phyloP scores from a whole-genome alignment of 2,888 invertebrate genomes.

The Tanytarsus gracilentus region DNA sequence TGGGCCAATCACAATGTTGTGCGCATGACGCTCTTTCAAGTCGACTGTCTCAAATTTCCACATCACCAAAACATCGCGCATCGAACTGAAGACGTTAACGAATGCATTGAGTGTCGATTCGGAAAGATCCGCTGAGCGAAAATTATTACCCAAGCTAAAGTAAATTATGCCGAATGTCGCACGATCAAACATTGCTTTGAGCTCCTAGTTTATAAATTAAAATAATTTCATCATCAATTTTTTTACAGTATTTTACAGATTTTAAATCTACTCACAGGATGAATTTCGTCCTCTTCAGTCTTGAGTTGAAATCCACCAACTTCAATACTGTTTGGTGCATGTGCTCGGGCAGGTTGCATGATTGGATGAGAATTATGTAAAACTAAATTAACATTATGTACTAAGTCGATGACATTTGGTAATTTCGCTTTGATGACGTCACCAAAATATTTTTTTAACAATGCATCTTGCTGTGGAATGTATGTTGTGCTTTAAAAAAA shows the following conservation, averaged over 20 bases:
- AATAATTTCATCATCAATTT: not conserved
- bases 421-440: slow-evolving; percentile 31
- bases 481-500: slow-evolving; percentile 38
- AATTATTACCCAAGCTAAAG: slow-evolving; percentile 44
- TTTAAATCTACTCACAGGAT: slow-evolving; percentile 11
- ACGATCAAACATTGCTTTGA: slow-evolving; percentile 35
- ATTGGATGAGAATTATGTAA: slow-evolving; percentile 41
- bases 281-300: slow-evolving; percentile 1
- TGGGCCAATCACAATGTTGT: slow-evolving; percentile 40
- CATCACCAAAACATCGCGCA: slow-evolving; percentile 38
- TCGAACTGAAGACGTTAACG: slow-evolving; percentile 34
- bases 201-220: slow-evolving; percentile 11
- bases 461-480: slow-evolving; percentile 40
- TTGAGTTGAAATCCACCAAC: slow-evolving; percentile 34
- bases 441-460: slow-evolving; percentile 39
- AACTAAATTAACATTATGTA: slow-evolving; percentile 40
- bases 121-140: slow-evolving; percentile 38
- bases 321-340: slow-evolving; percentile 40
- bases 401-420: slow-evolving; percentile 40
- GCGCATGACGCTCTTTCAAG: slow-evolving; percentile 37
- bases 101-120: slow-evolving; percentile 39
- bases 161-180: slow-evolving; percentile 42
- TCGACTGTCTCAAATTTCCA: slow-evolving; percentile 47
- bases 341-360: slow-evolving; percentile 40
- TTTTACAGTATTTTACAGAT: not conserved